Evolutionary conservation across 2,888 invertebrate genomes (phyloP), one percentile per base, ranked within the genome.

Genomic region (Automeris io): DNA sequence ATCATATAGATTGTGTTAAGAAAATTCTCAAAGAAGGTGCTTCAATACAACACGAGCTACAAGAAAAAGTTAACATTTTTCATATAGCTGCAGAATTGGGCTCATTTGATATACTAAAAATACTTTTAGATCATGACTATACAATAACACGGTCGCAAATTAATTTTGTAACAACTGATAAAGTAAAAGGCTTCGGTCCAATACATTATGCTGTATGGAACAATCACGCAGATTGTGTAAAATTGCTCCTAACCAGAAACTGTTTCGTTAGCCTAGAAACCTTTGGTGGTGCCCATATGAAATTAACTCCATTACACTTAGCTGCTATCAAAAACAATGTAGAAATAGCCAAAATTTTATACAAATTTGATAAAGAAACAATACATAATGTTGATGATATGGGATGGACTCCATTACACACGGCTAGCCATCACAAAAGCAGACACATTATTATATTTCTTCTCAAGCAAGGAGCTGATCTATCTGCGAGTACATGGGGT

Each of bases 91-190:
- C 61, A 36, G 81, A 79, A 55, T 59, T 70, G 41, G 88, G 89
- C 1, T 70, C 79, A 40, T 51, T 67, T 11, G 76, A 83, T 9
- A 82, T 89, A 44, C 73, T 90, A 5, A 72, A 81, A 49, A 59
- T 74, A 19, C 66, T 90, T 23, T 53, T 90, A 9, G 67, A 70
- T 55, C 49, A 76, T 62, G 54, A 85, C 60, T 49, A 73, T 60
- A 41, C 54, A 8, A 42, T 73, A 3, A 57, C 69, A 0, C 47
- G 51, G 32, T 29, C 29, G 9, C 57, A 71, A 55, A 54, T 73
- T 12, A 63, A 72, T 41, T 47, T 50, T 4, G 26, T 65, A 43
- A 61, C 57, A 11, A 42, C 35, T 32, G 47, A 51, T 7, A 35
- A 26, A 44, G 43, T 39, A 37, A 48, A 50, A 37, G 48, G 48